phyloP scores from a whole-genome alignment of 2,113 vertebrate genomes.

The Porphyrio hochstetteri region DNA sequence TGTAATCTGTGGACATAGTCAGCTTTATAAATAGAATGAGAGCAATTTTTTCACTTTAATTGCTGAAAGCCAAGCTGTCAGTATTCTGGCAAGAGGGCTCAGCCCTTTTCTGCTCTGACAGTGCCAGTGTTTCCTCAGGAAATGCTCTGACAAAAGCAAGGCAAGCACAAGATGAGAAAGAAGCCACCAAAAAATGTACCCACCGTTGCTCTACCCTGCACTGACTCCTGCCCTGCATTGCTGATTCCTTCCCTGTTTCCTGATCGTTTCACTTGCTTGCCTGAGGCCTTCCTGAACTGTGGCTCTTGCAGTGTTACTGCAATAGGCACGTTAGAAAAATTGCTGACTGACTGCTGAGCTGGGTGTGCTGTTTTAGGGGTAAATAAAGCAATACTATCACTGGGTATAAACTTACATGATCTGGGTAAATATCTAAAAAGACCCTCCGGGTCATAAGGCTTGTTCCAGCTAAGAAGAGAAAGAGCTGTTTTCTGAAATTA shows the following conservation, averaged over 20 bases:
- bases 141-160: not conserved
- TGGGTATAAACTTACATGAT: not conserved
- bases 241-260: not conserved
- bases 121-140: not conserved
- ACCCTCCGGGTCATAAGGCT: not conserved
- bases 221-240: not conserved
- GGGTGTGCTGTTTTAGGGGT: not conserved
- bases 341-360: not conserved
- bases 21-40: not conserved
- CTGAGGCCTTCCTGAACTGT: not conserved
- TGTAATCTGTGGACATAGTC: not conserved
- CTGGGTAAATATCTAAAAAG: not conserved
- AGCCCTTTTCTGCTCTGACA: not conserved
- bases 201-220: not conserved
- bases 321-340: not conserved
- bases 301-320: not conserved
- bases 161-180: not conserved
- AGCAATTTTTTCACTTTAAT: not conserved
- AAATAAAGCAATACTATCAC: not conserved
- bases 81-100: not conserved
- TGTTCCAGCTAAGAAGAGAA: not conserved
- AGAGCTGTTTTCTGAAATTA: not conserved
- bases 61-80: not conserved
- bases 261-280: not conserved
- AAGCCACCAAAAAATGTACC: not conserved